Evolutionary conservation across 23 tunicate species (phyloP), one percentile per base, ranked within the genome.

Genomic region (Diplosoma virens): DNA sequence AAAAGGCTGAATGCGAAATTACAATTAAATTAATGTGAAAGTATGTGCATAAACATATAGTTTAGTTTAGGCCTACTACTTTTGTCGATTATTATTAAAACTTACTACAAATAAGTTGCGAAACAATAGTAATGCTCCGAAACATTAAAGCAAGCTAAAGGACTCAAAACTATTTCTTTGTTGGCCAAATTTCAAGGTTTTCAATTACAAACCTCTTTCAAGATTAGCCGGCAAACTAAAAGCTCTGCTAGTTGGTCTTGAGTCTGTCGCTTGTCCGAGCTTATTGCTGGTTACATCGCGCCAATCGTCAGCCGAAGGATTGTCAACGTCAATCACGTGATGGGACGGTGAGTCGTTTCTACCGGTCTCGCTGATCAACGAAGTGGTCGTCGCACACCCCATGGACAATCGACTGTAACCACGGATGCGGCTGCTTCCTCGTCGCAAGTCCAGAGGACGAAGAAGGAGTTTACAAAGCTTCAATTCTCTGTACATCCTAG

Each of bases 341-440:
- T 81, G 37, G 1, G 81, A 75, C 3, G 81, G 72, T 0, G 87
- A 82, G 25, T 82, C 96, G 67, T 48, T 78, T 34, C 84, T 67
- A 30, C 77, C 84, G 16, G 71, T 59, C 33, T 74, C 73, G 41
- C 87, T 75, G 69, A 68, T 58, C 5, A 64, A 4, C 14, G 82
- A 66, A 16, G 96, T 80, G n/a, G 96, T 89, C 22, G 96, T 89
- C 11, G 84, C 83, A 52, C 33, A 76, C 46, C 85, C 93, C 79
- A 87, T 81, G 27, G 96, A 89, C 30, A 89, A 58, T 0, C 96
- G 87, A 65, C 96, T 89, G 88, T 89, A 89, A 5, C 96, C 96
- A 14, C 96, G 73, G 47, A 89, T 89, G 64, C 96, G 83, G 59
- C 96, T 89, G 84, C 96, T 89, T 1, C 96, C 96, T 16, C 96